Conservation (phyloP, 2,888 invertebrate genomes). For the Chymomyza fuscimana region DNA sequence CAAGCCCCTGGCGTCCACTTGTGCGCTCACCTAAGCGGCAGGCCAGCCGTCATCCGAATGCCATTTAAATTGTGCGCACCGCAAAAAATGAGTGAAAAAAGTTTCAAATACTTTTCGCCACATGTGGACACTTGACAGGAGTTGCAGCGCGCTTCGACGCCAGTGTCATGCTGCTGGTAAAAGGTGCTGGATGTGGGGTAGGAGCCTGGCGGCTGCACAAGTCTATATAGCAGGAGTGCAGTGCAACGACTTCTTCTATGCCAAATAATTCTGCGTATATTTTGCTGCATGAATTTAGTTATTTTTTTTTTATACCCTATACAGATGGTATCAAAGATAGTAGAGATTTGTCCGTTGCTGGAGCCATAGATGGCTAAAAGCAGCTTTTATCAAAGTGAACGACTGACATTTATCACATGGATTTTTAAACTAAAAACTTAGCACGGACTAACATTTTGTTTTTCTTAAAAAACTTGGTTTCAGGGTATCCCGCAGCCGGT, state of each 20-base stretch:
- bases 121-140: slow-evolving; percentile 64
- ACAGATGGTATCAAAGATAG: no score
- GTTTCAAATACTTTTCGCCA: slow-evolving; percentile 51
- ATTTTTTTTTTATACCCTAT: not conserved
- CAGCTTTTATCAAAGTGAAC: no score
- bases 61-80: slow-evolving; percentile 62
- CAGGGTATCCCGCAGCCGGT: no score
- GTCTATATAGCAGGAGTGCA: slow-evolving; percentile 11
- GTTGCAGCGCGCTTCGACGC: slow-evolving; percentile 16
- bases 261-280: not conserved
- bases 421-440: no score
- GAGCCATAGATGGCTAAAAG: no score
- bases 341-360: no score
- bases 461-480: no score
- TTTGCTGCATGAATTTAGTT: not conserved
- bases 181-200: not conserved
- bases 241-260: slow-evolving; percentile 49
- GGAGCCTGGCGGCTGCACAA: slow-evolving; percentile 13
- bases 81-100: slow-evolving; percentile 26
- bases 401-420: no score
- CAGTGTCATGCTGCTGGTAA: not conserved
- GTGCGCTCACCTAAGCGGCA: slow-evolving; percentile 65
- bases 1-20: slow-evolving; percentile 63
- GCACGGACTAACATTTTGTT: no score
- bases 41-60: slow-evolving; percentile 48